Evolutionary conservation across 2,113 vertebrate species (phyloP), one percentile per base, ranked within the genome.

Genomic region (Leuciscus idus): DNA sequence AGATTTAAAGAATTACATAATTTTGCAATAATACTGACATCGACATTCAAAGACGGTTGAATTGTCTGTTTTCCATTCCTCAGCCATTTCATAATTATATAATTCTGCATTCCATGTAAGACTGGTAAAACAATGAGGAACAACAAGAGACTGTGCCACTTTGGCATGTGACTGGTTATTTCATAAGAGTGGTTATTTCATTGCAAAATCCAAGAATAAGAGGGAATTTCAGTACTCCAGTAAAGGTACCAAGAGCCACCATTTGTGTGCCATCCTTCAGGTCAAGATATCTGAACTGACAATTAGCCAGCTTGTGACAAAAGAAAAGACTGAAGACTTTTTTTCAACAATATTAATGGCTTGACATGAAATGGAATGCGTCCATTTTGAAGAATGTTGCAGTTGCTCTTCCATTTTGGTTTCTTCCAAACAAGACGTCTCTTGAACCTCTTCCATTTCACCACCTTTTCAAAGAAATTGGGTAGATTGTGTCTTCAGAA

Each of bases 1-100:
- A 94, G 1, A 28, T 33, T 82, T 11, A 9, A 68, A 33, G 43
- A 50, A 82, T 48, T 3, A 64, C 36, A 62, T 7, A 61, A 10
- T 48, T 80, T 55, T 36, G 19, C n/a, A 79, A 59, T 21, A 79
- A 79, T 3, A 79, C 9, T 39, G 52, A 46, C 6, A 59, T 62
- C 36, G 90, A 91, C 96, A 80, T 90, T 97, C 95, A 89, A 97
- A 88, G 36, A 95, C 75, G 19, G 95, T 95, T 23, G 93, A 93
- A 88, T 95, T 94, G 7, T 94, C 92, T 57, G 90, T 39, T 72
- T 43, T 73, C 21, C 36, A 43, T 73, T 73, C 70, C 36, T 43
- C 21, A 23, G 10, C 36, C 4, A 43, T 52, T 76, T 52, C 10
- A 74, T 48, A 12, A 4, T 52, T 11, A 7, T 8, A 30, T 15